phyloP scores from a whole-genome alignment of 1,140 invertebrate genomes.

The Atta colombica region DNA sequence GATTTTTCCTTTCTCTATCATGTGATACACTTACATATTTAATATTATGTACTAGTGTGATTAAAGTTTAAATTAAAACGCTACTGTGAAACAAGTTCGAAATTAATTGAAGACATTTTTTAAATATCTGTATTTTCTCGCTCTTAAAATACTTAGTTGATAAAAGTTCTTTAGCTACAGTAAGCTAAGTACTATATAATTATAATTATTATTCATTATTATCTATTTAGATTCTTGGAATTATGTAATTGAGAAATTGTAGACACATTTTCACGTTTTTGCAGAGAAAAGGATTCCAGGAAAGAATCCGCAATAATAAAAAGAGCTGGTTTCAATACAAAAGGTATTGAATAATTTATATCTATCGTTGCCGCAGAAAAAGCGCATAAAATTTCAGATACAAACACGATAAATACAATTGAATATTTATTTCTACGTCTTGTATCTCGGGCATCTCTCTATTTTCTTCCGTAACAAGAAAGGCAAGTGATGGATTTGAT shows the following conservation, averaged over 20 bases:
- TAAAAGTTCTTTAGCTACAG: neutral
- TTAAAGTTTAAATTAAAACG: constrained; percentile 24
- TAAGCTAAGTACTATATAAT: neutral
- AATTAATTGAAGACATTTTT: neutral
- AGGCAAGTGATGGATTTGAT: constrained; percentile 26
- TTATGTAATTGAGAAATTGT: neutral
- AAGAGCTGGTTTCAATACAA: neutral
- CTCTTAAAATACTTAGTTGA: neutral
- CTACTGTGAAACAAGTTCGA: neutral
- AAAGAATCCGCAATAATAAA: neutral
- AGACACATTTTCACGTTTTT: neutral
- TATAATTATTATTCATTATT: constrained; percentile 11
- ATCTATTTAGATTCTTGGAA: neutral
- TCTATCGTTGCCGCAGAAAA: neutral
- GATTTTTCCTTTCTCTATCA: neutral
- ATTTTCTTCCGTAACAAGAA: constrained; percentile 16
- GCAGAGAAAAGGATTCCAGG: neutral
- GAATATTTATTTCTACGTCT: constrained; percentile 7
- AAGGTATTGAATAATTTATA: constrained; percentile 37
- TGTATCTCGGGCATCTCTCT: neutral
- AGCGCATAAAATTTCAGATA: neutral
- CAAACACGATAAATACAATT: constrained; percentile 21
- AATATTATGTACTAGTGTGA: constrained; percentile 9
- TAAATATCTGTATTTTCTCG: too few relatives aligned
- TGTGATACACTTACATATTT: neutral